Evolutionary conservation across 2,888 invertebrate genomes (phyloP), one percentile per base, ranked within the genome.

Genomic region (Lottia gigantea): DNA sequence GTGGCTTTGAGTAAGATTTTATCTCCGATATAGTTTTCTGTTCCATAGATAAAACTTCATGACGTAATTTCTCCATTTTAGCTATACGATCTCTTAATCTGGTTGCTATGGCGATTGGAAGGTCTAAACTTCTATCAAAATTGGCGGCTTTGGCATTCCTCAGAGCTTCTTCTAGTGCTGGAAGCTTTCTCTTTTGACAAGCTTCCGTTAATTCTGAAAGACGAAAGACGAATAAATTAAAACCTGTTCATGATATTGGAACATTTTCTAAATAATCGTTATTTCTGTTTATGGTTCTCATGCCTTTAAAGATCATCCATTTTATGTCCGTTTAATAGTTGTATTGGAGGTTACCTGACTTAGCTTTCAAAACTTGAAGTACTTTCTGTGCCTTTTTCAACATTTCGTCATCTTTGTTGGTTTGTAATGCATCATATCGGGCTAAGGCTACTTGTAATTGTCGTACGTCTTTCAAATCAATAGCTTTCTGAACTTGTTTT

Each of bases 1-100:
- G 86, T 2, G 87, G 87, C 25, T 81, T 83, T 40, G 77, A 67
- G 75, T 86, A 87, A 0, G 84, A 81, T 75, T 83, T 84, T 69
- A 87, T 79, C 75, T 87, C 87, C 4, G 86, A 80, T 15, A 87
- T 82, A 0, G 86, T 84, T 71, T 82, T 84, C 70, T 80, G 80
- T 74, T 87, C 85, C 78, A 87, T 79, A 55, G 80, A 81, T 23
- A 86, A 73, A 11, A 87, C 85, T 8, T 82, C 79, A 71, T 84
- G 84, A 7, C 83, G 76, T 8, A 85, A 79, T 61, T 81, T 82
- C 68, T 84, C 84, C 45, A 84, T 80, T 64, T 80, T 74, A 15
- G 75, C 76, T 64, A 85, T 74, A 64, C 83, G 83, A 47, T 84
- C 83, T 40, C 72, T 74, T 0, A 84, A 77, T 45, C 80, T 74